Conservation (phyloP, 2,888 invertebrate genomes). For the Laspeyria flexula region DNA sequence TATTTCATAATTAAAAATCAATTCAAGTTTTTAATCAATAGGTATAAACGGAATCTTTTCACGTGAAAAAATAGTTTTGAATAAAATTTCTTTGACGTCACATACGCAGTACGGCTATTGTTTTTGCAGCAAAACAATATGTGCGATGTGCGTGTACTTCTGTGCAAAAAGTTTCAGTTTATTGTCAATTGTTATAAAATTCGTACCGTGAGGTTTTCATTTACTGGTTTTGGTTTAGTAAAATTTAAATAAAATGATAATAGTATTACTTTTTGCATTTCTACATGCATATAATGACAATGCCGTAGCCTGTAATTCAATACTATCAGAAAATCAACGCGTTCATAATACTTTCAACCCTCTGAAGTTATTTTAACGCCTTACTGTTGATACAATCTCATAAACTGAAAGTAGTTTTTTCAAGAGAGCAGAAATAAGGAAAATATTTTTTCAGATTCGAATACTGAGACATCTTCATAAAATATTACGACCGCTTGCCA, state of each 20-base stretch:
- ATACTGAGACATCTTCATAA: conserved; percentile 18
- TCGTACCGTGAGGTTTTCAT: background rate
- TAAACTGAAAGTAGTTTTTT: conserved; percentile 7
- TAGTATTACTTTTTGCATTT: too few species aligned
- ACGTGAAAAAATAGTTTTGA: background rate
- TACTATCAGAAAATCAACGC: too few species aligned
- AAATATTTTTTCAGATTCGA: conserved; percentile 11
- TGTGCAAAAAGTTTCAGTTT: background rate
- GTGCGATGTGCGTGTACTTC: background rate
- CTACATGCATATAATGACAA: too few species aligned
- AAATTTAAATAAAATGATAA: too few species aligned
- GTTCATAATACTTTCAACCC: background rate
- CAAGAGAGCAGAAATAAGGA: conserved; percentile 2
- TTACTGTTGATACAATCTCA: conserved; percentile 1
- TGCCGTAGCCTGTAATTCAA: too few species aligned
- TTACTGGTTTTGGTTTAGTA: background rate
- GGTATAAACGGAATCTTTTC: background rate
- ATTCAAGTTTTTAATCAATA: too few species aligned
- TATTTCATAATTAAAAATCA: too few species aligned
- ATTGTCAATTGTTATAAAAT: background rate
- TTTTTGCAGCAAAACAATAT: background rate
- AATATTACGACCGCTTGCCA: conserved; percentile 14
- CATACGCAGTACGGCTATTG: background rate
- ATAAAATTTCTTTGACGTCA: background rate
- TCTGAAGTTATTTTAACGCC: conserved; percentile 5